Conservation (phyloP, 2,113 vertebrate species). For the Potamarius usumacintae region DNA sequence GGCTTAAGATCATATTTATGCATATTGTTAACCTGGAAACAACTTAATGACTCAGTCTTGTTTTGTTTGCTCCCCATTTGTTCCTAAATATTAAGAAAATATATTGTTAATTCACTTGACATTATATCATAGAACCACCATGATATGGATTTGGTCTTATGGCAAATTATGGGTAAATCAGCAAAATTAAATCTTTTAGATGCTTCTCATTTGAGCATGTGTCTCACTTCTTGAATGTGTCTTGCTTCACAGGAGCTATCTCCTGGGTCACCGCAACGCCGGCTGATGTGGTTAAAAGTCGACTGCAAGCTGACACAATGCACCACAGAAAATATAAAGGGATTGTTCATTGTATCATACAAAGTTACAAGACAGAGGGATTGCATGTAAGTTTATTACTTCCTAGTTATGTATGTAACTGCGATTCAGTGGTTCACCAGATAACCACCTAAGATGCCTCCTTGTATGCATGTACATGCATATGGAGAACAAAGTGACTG, state of each 20-base stretch:
- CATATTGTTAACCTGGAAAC: not conserved
- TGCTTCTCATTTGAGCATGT: not conserved
- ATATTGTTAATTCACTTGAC: not conserved
- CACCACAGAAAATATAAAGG: conserved; percentile 86
- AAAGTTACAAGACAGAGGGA: conserved; percentile 89
- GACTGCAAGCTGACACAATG: conserved; percentile 90
- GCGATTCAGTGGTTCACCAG: not conserved
- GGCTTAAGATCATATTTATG: not conserved
- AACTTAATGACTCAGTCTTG: not conserved
- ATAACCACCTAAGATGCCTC: no score
- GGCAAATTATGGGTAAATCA: not conserved
- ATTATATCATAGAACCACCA: not conserved
- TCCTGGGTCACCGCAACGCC: conserved; percentile 94
- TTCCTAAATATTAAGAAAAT: not conserved
- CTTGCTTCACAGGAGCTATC: conserved; percentile 79
- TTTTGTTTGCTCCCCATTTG: not conserved
- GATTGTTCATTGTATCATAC: conserved; percentile 83
- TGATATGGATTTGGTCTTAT: not conserved
- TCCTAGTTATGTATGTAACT: not conserved
- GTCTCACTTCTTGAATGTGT: not conserved
- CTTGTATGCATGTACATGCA: not conserved
- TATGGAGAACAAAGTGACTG: not conserved
- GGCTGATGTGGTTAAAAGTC: conserved; percentile 93
- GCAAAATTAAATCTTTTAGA: not conserved
- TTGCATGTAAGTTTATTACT: conserved; percentile 78